phyloP scores from a whole-genome alignment of 2,797 vertebrate genomes.

The Gadopsis bispinosus region DNA sequence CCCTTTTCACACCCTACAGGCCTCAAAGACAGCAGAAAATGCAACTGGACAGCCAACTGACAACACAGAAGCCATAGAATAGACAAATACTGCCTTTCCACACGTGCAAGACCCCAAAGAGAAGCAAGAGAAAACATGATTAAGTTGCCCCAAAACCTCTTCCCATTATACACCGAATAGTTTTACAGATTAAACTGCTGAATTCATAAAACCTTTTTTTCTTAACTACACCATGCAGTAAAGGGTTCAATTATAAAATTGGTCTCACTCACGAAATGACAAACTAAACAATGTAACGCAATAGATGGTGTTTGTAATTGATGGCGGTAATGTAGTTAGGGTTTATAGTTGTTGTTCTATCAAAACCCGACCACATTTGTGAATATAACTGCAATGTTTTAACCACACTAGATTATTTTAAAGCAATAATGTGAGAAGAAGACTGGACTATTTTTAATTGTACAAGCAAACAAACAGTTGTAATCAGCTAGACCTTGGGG shows the following conservation, averaged over 20 bases:
- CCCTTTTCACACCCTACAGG: conserved; percentile 48
- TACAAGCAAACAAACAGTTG: conserved; percentile 5
- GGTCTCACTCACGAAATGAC: conserved; percentile 3
- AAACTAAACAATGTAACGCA: conserved; percentile 4
- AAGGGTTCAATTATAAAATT: conserved; percentile 52
- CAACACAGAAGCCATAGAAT: conserved; percentile 71
- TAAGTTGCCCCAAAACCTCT: conserved; percentile 46
- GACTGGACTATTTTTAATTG: conserved; percentile 41
- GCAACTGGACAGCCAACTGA: conserved; percentile 75
- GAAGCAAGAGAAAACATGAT: conserved; percentile 54
- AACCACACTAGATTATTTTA: conserved; percentile 35
- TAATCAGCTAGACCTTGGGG: conserved; percentile 48
- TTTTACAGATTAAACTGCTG: conserved; percentile 49
- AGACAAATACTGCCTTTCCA: conserved; percentile 70
- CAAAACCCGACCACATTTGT: conserved; percentile 16
- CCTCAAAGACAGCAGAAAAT: conserved; percentile 80
- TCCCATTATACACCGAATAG: conserved; percentile 19
- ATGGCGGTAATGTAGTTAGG: conserved; percentile 4
- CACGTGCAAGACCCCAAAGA: conserved; percentile 71
- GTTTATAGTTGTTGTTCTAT: conserved; percentile 22
- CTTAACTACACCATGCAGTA: conserved; percentile 37
- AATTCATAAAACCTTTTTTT: conserved; percentile 27
- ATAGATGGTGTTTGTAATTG: neutral
- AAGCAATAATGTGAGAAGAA: conserved; percentile 46
- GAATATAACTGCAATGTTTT: conserved; percentile 20